Evolutionary conservation across 2,113 vertebrate species (phyloP), one percentile per base, ranked within the genome.

Genomic region (Probosciger aterrimus): DNA sequence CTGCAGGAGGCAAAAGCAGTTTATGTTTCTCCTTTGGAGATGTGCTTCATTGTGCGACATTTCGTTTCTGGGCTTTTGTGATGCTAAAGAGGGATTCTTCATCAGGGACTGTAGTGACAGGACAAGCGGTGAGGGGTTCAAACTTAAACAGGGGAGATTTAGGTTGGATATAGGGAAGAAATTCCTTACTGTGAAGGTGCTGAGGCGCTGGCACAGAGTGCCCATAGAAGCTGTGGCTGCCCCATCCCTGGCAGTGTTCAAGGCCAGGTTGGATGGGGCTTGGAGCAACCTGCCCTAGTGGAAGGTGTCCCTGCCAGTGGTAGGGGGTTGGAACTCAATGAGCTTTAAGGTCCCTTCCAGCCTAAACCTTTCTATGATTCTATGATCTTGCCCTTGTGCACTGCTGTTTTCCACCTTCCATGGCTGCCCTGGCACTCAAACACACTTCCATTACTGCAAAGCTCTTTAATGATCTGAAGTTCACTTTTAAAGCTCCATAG

Each of bases 401-500:
- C 55, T 18, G 70, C 59, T 49, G 62, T 39, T 14, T 27, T 41
- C 16, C 0, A 0, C 80, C 46, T 71, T 46, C 69, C 0, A 1
- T 0, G 0, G 55, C 47, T 41, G 27, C 57, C 53, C 47, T n/a
- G 71, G 39, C 0, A 1, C 49, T 53, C 10, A 4, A 9, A n/a
- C 41, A 1, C 23, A 18, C 11, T 1, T 65, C 59, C 7, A 1
- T 50, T 33, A 20, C 62, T 17, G 53, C 49, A 80, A 5, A 9
- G 30, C 9, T 67, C 50, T 49, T 31, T 18, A 79, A 11, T 18
- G 30, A 24, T 4, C 24, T 67, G n/a, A 70, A 82, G 6, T 39
- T 88, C 37, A 4, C 28, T 57, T 18, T 22, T 47, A 27, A 33
- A 79, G 44, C 49, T 62, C 59, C 35, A 0, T 0, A 3, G 62